Conservation (phyloP, 2,888 invertebrate species). For the Spodoptera littoralis region DNA sequence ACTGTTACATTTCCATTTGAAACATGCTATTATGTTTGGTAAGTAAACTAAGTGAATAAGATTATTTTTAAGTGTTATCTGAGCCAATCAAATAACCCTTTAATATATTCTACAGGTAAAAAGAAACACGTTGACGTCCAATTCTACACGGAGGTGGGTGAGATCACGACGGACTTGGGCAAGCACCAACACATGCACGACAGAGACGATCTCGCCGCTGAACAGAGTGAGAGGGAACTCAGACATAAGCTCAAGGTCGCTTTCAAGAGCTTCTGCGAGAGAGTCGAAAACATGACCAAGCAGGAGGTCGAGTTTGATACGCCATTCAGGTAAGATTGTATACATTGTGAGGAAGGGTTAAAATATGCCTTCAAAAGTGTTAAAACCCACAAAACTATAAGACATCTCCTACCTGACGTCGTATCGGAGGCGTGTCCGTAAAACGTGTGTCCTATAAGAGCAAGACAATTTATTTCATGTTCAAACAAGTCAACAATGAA, state of each 20-base stretch:
- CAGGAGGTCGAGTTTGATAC: constrained; percentile 99
- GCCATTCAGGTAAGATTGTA: constrained; percentile 92
- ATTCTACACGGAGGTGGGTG: constrained; percentile 99
- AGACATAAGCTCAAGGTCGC: constrained; percentile 98
- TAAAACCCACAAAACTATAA: too few species aligned
- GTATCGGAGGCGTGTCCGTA: too few species aligned
- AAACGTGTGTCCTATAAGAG: too few species aligned
- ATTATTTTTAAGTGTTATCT: too few species aligned
- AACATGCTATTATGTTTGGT: constrained; percentile 99
- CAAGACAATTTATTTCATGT: too few species aligned
- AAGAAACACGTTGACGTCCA: constrained; percentile 99
- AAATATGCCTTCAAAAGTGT: too few species aligned
- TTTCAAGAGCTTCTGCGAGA: constrained; percentile 99
- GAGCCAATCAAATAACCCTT: too few species aligned
- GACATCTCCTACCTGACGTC: too few species aligned
- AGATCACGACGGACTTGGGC: constrained; percentile 99
- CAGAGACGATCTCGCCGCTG: constrained; percentile 99
- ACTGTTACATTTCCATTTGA: constrained; percentile 98
- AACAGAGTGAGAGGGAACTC: constrained; percentile 99
- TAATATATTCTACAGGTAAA: constrained; percentile 86
- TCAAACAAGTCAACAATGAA: too few species aligned
- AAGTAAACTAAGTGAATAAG: constrained; percentile 63
- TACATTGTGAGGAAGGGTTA: background rate
- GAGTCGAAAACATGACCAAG: constrained; percentile 98
- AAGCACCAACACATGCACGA: constrained; percentile 99